These are phyloP conservation scores for Noturus placidus DNA, from an alignment of 2,113 vertebrate genomes.

Conservation along the genomic window DNA sequence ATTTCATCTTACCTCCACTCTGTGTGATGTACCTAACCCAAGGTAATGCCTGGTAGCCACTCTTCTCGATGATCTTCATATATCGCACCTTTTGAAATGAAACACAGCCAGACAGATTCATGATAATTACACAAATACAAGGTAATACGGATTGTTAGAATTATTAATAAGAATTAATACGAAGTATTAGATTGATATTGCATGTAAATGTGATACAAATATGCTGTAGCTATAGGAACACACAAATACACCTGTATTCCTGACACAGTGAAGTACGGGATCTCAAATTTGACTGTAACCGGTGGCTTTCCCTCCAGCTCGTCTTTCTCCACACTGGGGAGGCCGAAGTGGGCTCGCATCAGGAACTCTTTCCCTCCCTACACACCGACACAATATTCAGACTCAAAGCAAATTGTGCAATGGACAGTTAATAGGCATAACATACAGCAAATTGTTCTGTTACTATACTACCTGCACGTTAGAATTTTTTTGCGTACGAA, in stretches of 20 bases:
- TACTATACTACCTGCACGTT: not conserved
- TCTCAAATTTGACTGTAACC: conserved; percentile 90
- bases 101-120: not conserved
- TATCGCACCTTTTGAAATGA: conserved; percentile 80
- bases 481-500: not conserved
- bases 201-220: not conserved
- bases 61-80: conserved; percentile 96
- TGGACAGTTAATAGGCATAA: not conserved
- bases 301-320: conserved; percentile 87
- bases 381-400: conserved; percentile 15
- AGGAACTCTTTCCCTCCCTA: conserved; percentile 93
- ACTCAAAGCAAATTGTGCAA: not conserved
- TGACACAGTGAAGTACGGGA: conserved; percentile 93
- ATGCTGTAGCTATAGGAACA: not conserved
- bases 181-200: not conserved
- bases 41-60: conserved; percentile 82
- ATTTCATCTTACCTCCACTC: conserved; percentile 79
- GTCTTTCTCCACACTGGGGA: conserved; percentile 89
- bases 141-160: not conserved
- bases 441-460: not conserved
- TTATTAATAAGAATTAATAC: not conserved
- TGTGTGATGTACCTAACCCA: conserved; percentile 95
- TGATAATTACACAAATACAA: not conserved
- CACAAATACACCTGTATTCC: conserved; percentile 83
- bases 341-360: conserved; percentile 91